Evolutionary conservation across 1,140 invertebrate species (phyloP).

Genomic region (Lethrus apterus): DNA sequence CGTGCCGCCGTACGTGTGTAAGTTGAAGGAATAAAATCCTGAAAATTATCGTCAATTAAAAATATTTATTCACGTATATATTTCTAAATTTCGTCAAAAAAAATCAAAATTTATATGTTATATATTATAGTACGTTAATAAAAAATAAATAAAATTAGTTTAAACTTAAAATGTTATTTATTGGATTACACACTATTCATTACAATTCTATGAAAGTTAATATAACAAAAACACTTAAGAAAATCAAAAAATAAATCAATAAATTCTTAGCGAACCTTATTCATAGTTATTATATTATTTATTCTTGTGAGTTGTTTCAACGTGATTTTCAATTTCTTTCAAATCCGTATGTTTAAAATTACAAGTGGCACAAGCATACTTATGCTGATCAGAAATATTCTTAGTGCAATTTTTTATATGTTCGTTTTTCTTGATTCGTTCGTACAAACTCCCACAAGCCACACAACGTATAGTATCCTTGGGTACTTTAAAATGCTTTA

Average conservation of each 20-base stretch:
- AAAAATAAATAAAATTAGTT: not conserved
- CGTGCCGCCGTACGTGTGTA: too few relatives aligned
- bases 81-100: too few relatives aligned
- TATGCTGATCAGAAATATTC: slow-evolving; percentile 19
- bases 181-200: not conserved
- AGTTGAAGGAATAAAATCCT: too few relatives aligned
- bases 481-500: slow-evolving; percentile 23
- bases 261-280: too few relatives aligned
- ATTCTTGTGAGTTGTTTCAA: slow-evolving; percentile 19
- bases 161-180: not conserved
- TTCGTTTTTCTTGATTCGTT: slow-evolving; percentile 18
- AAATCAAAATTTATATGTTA: too few relatives aligned
- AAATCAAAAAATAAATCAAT: not conserved
- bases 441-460: slow-evolving; percentile 25
- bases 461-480: slow-evolving; percentile 32
- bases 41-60: too few relatives aligned
- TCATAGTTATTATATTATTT: too few relatives aligned
- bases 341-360: slow-evolving; percentile 26
- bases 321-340: slow-evolving; percentile 28
- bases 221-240: not conserved
- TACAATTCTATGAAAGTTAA: not conserved
- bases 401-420: slow-evolving; percentile 26
- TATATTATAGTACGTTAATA: too few relatives aligned
- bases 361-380: slow-evolving; percentile 31
- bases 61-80: too few relatives aligned